A percentile compares a stretch with the other conserved stretches of the same genome.
Conservation (phyloP, 2,888 invertebrate species). For the Mesoligia furuncula region DNA sequence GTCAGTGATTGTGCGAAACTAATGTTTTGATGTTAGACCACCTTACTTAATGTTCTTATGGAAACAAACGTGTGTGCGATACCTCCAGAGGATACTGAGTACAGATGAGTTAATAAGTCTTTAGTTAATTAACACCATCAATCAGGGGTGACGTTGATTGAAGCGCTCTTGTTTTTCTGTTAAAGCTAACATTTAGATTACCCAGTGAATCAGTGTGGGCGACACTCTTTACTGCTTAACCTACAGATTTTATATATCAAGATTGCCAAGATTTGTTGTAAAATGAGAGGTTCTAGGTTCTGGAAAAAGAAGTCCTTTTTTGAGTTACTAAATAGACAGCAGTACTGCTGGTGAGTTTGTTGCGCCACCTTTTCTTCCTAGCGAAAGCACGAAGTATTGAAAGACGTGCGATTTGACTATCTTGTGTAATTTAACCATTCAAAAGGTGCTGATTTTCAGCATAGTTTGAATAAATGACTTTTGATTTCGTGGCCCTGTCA, state of each 20-base stretch:
- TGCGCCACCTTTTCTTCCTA: neutral
- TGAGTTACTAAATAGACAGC: neutral
- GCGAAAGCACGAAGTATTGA: neutral
- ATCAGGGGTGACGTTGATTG: slow-evolving; percentile 82
- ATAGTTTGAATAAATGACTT: neutral
- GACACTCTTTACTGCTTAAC: slow-evolving; percentile 16
- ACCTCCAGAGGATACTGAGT: slow-evolving; percentile 43
- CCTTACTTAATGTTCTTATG: neutral
- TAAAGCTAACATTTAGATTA: slow-evolving; percentile 55
- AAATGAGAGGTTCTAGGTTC: neutral
- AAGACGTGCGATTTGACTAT: neutral
- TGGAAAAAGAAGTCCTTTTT: neutral
- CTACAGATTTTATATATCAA: neutral
- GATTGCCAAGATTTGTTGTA: neutral
- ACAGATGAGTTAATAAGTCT: slow-evolving; percentile 67
- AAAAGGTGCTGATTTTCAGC: neutral
- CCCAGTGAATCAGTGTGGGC: slow-evolving; percentile 45
- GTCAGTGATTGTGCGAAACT: neutral
- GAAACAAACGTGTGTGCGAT: slow-evolving; percentile 35
- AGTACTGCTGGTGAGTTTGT: neutral
- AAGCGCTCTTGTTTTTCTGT: slow-evolving; percentile 71
- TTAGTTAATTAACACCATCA: slow-evolving; percentile 77
- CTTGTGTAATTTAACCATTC: neutral
- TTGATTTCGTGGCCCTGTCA: neutral
- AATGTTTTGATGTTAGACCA: neutral